phyloP scores from a whole-genome alignment of 2,797 vertebrate genomes.

The Sebastes aleutianus region DNA sequence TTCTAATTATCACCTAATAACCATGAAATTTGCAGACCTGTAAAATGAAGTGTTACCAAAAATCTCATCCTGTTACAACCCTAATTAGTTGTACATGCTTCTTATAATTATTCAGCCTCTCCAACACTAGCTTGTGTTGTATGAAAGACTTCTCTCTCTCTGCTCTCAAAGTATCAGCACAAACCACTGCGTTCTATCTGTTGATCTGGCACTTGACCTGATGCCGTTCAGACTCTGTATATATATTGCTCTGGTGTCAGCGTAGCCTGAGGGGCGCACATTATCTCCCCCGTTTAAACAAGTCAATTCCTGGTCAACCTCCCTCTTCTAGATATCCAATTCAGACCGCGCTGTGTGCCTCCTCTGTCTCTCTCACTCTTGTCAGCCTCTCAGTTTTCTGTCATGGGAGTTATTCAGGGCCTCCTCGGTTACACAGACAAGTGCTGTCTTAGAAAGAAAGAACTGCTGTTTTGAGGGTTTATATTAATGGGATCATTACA shows the following conservation, averaged over 20 bases:
- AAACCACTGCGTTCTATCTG: not conserved
- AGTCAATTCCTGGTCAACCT: slow-evolving; percentile 59
- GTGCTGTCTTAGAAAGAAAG: slow-evolving; percentile 22
- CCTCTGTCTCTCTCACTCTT: slow-evolving; percentile 31
- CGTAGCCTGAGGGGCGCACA: not conserved
- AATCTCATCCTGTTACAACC: too few relatives aligned
- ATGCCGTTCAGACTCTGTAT: not conserved
- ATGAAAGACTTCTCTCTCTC: not conserved
- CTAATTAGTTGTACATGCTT: not conserved
- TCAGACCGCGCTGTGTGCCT: slow-evolving; percentile 30
- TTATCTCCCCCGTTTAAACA: slow-evolving; percentile 41
- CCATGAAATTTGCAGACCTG: accelerated
- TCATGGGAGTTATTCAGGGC: slow-evolving; percentile 15
- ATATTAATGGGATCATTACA: not conserved
- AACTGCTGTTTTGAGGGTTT: slow-evolving; percentile 4
- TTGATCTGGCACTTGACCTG: slow-evolving; percentile 25
- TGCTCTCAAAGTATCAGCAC: not conserved
- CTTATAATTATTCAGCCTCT: not conserved
- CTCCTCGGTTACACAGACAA: slow-evolving; percentile 48
- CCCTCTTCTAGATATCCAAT: slow-evolving; percentile 25
- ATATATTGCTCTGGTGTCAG: not conserved
- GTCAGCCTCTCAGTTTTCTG: slow-evolving; percentile 43
- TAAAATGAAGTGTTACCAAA: too few relatives aligned
- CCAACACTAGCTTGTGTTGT: not conserved
- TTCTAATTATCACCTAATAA: too few relatives aligned